Conservation (phyloP, 2,113 vertebrate species). For the Choloepus hoffmanni region DNA sequence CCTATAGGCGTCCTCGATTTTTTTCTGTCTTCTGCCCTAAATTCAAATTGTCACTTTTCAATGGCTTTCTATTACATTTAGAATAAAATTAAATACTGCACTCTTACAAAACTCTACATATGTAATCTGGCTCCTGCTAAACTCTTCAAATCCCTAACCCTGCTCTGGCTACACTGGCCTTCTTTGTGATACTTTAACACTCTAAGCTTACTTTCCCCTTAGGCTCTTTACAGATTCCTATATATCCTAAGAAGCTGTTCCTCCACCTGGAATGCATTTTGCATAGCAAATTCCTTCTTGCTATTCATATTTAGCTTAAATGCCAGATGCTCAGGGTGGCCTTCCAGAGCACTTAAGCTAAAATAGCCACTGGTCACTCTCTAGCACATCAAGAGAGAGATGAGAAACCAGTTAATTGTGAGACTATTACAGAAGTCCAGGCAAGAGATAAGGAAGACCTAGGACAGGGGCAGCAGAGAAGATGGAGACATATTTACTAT, state of each 20-base stretch:
- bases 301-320: conserved; percentile 36
- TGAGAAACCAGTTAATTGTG: neutral
- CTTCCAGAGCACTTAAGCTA: neutral
- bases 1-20: neutral
- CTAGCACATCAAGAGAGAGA: neutral
- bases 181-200: neutral
- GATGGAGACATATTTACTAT: neutral
- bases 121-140: neutral
- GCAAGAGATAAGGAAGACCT: neutral
- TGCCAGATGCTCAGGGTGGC: neutral
- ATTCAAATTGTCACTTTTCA: conserved; percentile 27
- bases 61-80: conserved; percentile 17
- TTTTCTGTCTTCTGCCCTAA: neutral
- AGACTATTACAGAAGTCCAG: neutral
- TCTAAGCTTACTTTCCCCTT: neutral
- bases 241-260: neutral
- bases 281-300: neutral
- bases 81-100: conserved; percentile 28
- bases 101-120: neutral
- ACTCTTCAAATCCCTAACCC: neutral
- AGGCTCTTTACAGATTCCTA: neutral
- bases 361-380: neutral
- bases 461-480: neutral
- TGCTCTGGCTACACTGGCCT: neutral
- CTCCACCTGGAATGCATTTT: conserved; percentile 1